Conservation (phyloP, 2,888 invertebrate species). For the Plusia festucae region DNA sequence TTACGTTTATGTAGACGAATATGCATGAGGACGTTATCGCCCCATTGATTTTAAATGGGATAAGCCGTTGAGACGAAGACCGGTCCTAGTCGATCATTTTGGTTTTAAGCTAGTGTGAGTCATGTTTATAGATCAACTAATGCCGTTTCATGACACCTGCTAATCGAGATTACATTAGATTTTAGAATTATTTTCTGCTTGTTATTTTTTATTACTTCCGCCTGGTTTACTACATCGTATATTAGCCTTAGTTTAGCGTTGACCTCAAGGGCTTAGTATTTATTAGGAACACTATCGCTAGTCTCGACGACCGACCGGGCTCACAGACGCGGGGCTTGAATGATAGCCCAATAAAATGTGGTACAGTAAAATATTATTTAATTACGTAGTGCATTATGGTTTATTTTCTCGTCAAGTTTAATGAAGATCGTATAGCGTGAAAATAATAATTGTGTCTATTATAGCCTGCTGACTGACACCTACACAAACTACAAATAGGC, state of each 20-base stretch:
- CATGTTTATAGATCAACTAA: constrained; percentile 54
- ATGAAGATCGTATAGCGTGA: background rate
- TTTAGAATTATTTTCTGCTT: constrained; percentile 40
- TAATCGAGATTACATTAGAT: constrained; percentile 17
- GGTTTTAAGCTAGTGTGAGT: constrained; percentile 53
- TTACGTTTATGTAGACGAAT: constrained; percentile 83
- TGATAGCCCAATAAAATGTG: constrained; percentile 4
- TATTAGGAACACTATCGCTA: background rate
- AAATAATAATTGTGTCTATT: background rate
- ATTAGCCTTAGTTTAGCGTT: background rate
- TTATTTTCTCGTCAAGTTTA: background rate
- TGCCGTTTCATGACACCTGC: constrained; percentile 43
- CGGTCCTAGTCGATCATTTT: constrained; percentile 54
- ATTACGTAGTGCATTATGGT: background rate
- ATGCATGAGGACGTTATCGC: constrained; percentile 82
- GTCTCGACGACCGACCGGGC: background rate
- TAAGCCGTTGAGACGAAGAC: constrained; percentile 71
- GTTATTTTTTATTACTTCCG: constrained; percentile 54
- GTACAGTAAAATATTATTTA: background rate
- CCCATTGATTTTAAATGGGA: constrained; percentile 81
- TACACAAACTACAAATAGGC: constrained; percentile 1
- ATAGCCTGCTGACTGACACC: background rate
- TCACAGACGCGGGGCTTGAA: background rate
- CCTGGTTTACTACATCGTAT: constrained; percentile 17
- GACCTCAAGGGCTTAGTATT: constrained; percentile 4